phyloP scores from a whole-genome alignment of 2,113 vertebrate genomes.

The Oncorhynchus nerka region DNA sequence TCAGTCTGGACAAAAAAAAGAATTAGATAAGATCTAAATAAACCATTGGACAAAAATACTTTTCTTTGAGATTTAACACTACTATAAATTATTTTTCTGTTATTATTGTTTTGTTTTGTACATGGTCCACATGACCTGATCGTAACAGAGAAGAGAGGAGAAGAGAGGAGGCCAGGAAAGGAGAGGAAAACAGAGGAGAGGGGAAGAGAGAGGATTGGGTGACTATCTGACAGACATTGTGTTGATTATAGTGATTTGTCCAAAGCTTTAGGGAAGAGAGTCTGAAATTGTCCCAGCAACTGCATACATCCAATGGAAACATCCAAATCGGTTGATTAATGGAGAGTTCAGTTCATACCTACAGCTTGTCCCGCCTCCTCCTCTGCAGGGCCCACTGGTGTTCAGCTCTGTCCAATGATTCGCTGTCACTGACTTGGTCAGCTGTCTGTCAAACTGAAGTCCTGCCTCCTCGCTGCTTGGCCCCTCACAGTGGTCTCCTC shows the following conservation, averaged over 20 bases:
- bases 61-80: conserved; percentile 35
- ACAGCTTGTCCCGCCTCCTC: conserved; percentile 53
- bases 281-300: conserved; percentile 37
- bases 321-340: conserved; percentile 25
- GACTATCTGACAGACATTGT: conserved; percentile 29
- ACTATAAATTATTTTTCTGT: conserved; percentile 44
- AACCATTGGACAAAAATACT: conserved; percentile 46
- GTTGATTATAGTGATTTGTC: conserved; percentile 63
- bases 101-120: conserved; percentile 19
- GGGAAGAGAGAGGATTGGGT: conserved; percentile 35
- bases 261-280: conserved; percentile 37
- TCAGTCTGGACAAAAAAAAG: conserved; percentile 45
- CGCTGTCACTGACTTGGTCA: conserved; percentile 17
- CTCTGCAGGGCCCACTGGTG: conserved; percentile 52
- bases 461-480: conserved; percentile 13
- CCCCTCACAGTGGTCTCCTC: conserved; percentile 20
- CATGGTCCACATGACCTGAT: conserved; percentile 29
- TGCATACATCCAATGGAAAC: conserved; percentile 25
- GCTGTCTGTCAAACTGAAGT: conserved; percentile 29
- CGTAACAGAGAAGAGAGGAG: conserved; percentile 20
- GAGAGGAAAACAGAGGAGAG: conserved; percentile 10
- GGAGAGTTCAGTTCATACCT: conserved; percentile 52
- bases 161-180: conserved; percentile 5
- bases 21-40: conserved; percentile 41
- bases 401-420: conserved; percentile 21